Conservation (phyloP, 2,797 vertebrate genomes). For the Vespertilio murinus region DNA sequence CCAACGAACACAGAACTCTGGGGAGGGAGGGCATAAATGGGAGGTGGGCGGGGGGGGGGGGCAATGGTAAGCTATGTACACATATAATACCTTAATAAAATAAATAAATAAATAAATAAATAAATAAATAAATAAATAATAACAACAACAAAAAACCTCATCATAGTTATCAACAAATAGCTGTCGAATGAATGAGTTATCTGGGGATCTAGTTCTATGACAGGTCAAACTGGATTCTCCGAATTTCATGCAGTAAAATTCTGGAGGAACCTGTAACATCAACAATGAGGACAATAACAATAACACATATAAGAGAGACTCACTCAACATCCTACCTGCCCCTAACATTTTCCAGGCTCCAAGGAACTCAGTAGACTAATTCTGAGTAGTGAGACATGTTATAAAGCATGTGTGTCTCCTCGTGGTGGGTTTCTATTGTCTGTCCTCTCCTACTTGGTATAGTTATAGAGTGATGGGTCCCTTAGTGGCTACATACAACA, state of each 20-base stretch:
- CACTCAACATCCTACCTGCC: background rate
- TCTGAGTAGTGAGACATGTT: background rate
- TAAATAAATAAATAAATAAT: too few species aligned
- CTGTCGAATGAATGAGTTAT: background rate
- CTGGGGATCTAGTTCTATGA: background rate
- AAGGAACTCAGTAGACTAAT: background rate
- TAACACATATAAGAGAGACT: background rate
- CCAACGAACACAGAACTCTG: too few species aligned
- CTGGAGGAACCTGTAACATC: background rate
- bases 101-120: too few species aligned
- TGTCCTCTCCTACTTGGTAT: background rate
- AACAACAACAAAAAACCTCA: too few species aligned
- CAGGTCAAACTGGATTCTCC: background rate
- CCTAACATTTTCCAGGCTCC: background rate
- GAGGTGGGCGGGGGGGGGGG: too few species aligned
- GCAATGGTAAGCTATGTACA: too few species aligned
- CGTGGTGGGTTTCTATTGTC: background rate
- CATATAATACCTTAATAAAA: too few species aligned
- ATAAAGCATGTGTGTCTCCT: background rate
- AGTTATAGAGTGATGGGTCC: background rate
- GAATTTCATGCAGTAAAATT: background rate
- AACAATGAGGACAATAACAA: background rate
- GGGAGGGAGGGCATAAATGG: too few species aligned
- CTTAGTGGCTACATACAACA: background rate
- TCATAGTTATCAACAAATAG: background rate